Base-by-base conservation (phyloP, 1,140 invertebrate genomes). In the Panagrolaimus sp. region DNA sequence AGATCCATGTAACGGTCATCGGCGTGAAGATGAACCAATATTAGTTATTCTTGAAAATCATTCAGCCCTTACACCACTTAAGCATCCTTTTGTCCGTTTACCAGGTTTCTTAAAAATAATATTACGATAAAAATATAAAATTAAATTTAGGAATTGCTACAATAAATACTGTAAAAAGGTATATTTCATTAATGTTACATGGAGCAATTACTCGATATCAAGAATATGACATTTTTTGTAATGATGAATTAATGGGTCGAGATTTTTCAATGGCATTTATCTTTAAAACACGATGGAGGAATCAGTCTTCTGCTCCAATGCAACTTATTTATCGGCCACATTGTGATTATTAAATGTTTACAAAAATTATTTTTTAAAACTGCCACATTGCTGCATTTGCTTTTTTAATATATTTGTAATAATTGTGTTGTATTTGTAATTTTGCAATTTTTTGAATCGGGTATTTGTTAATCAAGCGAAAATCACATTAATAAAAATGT, bases 201-300 rank as follows among this genome's bases (percentile, higher is more conserved):
- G 92, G 91, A 81, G 88, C 89, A 72, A 85, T 47, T 80, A 91
- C 93, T 67, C 92, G 92, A 84, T 97, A 96, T 87, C 90, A 91
- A 87, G 93, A 98, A 90, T 91, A 97, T 84, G 96, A 99, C 86
- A 94, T 98, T 82, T 87, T 97, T 81, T 98, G 95, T 86, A 97
- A 98, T 87, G 91, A 97, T 83, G 94, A 98, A 87, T 87, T 98
- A 70, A 85, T 98, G 83, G 96, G 95, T 47, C 97, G 97, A 85
- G 95, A 98, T 84, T 96, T 98, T 84, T 98, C 94, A 44, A 87
- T 98, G 65, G 97, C 98, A 85, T 99, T 98, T 86, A 94, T 98
- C 43, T 92, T 91, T 81, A 91, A 98, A 14, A 98, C 96, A 45
- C 87, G 93, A 78, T 98, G 95, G 93, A 89, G 94, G 85, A 93